These are phyloP conservation scores for Brachyalestes nurse DNA, from an alignment of 2,797 vertebrate species.

Conservation along the genomic window DNA sequence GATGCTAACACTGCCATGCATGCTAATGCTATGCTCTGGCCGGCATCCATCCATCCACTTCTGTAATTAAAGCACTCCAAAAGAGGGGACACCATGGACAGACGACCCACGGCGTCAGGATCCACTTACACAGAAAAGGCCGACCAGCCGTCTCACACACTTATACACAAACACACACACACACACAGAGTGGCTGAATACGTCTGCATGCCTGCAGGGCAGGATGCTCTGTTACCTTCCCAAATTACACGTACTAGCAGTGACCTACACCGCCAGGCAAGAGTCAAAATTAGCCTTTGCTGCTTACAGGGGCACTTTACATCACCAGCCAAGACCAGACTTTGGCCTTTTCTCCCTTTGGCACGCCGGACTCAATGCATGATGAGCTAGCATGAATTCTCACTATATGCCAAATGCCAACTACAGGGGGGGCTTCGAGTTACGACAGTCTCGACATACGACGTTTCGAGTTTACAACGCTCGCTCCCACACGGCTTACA, in stretches of 20 bases:
- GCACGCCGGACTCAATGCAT: neutral
- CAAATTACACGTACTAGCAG: constrained; percentile 14
- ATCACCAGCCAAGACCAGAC: neutral
- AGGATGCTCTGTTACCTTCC: constrained; percentile 21
- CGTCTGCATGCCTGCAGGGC: constrained; percentile 6
- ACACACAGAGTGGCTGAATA: neutral
- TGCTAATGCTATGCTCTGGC: constrained; percentile 45
- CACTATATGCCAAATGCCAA: neutral
- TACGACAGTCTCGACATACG: too few relatives aligned
- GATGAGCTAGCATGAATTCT: too few relatives aligned
- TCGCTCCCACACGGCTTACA: too few relatives aligned
- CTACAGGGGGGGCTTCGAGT: too few relatives aligned
- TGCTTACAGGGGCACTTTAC: neutral
- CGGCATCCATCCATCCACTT: constrained; percentile 43
- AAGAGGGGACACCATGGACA: constrained; percentile 55
- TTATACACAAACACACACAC: constrained; percentile 31
- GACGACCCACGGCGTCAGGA: constrained; percentile 62
- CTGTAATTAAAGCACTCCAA: constrained; percentile 51
- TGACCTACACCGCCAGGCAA: neutral
- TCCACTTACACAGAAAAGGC: constrained; percentile 65
- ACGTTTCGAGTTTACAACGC: too few relatives aligned
- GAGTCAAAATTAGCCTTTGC: constrained; percentile 12
- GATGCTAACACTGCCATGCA: constrained; percentile 39
- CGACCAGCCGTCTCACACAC: constrained; percentile 43
- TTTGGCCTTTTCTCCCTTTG: too few relatives aligned